Evolutionary conservation across 2,888 invertebrate genomes (phyloP), one percentile per base, ranked within the genome.

Genomic region (Colletes collaris): DNA sequence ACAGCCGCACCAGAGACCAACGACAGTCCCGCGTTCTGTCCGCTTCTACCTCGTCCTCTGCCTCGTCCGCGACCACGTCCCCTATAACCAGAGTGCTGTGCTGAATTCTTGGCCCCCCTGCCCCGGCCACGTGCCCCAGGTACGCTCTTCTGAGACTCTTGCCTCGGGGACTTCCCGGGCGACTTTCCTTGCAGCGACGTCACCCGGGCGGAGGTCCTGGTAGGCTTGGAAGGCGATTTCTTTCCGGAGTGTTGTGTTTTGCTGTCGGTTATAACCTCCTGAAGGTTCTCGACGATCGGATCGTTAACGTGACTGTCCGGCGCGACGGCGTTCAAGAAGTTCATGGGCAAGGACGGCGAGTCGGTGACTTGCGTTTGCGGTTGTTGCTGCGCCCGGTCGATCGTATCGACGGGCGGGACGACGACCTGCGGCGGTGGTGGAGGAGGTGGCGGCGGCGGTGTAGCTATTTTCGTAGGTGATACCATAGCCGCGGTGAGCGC

Each of bases 401-500:
- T 65, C 19, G 53, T 16, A n/a, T 67, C 68, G 2, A 56, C 53
- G 5, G 85, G 72, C 13, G 71, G 62, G 2, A 46, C 46, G 5
- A 68, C 46, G 5, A 68, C 46, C 40, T 71, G 73, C 35, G 88
- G 79, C 5, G 95, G 94, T 1, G 94, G 94, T 11, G 81, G 86
- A 7, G 75, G 82, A 13, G 66, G 76, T 7, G 76, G 73, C 50
- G 75, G 76, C 0, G 83, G 72, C 0, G 95, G 95, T 5, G 92
- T 91, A 11, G 92, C 89, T 37, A 92, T 88, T 73, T 92, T 92
- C 46, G 90, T 91, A 4, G 96, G 95, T 65, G 96, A 96, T 13
- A 97, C 96, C 95, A 97, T 96, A 2, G 97, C 96, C 10, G 97
- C 96, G 0, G 97, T 97, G 11, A 97, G 93, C 0, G 97, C 97